Base-by-base conservation (phyloP, 2,113 vertebrate genomes). In the Heterotis niloticus region DNA sequence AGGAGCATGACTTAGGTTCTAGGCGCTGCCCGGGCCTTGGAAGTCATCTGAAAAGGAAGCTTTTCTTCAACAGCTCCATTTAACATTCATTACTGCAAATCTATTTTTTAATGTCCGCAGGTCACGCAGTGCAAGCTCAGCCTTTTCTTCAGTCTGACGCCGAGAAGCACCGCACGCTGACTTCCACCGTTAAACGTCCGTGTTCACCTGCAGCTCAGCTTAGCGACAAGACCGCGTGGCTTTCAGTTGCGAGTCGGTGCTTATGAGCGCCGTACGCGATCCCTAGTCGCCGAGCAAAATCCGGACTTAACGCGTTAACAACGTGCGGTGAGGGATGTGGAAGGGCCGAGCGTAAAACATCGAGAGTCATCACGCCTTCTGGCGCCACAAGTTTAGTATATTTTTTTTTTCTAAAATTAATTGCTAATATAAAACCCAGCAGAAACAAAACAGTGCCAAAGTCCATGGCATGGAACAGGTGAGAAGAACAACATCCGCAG, bases 371-470 rank as follows among this genome's bases (percentile, higher is more conserved):
- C 34, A 44, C 34, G 7, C 7, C 34, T 44, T 44, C 34, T 44
- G 34, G 34, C 34, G 7, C 34, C 34, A 7, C 34, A 44, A 44
- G 34, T 44, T 44, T 44, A 44, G 34, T 44, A 44, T 44, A 4
- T 44, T 44, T 44, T 44, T 26, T 54, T 59, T 59, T 79, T 85
- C 7, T 57, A 75, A 68, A 65, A 83, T 84, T 78, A 87, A 84
- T 83, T 86, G 77, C 83, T 85, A 87, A 88, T 89, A 89, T 87
- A 85, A 87, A 85, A 86, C 84, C 82, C 88, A 86, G 85, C 86
- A 80, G 84, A 87, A 67, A 76, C 69, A 64, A 83, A 80, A 75
- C 75, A 23, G 81, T 51, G 54, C 79, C 79, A 82, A 80, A 86
- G 78, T 44, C 71, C 68, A 23, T 60, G 79, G 72, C 74, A 26